Conservation (phyloP, 2,888 invertebrate species). For the Proisotoma minuta region DNA sequence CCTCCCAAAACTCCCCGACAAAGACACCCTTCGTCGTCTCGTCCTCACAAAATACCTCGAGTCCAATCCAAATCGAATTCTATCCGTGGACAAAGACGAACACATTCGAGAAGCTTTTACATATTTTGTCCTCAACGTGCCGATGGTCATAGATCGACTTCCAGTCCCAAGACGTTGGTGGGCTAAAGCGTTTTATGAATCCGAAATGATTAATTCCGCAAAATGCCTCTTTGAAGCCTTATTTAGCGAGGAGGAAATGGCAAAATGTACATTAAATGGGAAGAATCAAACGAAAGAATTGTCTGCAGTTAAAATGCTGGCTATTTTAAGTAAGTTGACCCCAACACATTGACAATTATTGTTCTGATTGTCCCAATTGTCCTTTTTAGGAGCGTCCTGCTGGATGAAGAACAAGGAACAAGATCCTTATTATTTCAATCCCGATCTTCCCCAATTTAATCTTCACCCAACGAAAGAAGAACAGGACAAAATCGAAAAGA, state of each 20-base stretch:
- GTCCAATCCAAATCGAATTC: neutral
- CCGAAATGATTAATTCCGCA: slow-evolving; percentile 30
- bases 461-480: slow-evolving; percentile 32
- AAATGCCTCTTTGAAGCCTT: slow-evolving; percentile 32
- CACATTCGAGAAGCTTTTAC: slow-evolving; percentile 22
- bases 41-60: neutral
- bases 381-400: slow-evolving; percentile 24
- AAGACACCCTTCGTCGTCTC: neutral
- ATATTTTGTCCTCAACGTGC: slow-evolving; percentile 28
- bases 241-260: slow-evolving; percentile 30
- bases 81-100: neutral
- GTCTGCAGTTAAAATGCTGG: slow-evolving; percentile 30
- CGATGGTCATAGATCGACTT: slow-evolving; percentile 32
- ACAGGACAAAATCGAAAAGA: slow-evolving; percentile 34
- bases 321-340: slow-evolving; percentile 23
- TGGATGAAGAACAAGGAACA: slow-evolving; percentile 37
- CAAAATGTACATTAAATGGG: slow-evolving; percentile 29
- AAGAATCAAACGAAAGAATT: slow-evolving; percentile 29
- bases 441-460: slow-evolving; percentile 23
- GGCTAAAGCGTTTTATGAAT: slow-evolving; percentile 35
- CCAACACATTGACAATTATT: neutral
- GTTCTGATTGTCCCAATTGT: neutral
- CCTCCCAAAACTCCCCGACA: neutral
- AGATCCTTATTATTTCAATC: slow-evolving; percentile 33
- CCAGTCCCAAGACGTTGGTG: slow-evolving; percentile 24